These are phyloP conservation scores for Cromileptes altivelis DNA, from an alignment of 2,113 vertebrate genomes.

Conservation along the genomic window DNA sequence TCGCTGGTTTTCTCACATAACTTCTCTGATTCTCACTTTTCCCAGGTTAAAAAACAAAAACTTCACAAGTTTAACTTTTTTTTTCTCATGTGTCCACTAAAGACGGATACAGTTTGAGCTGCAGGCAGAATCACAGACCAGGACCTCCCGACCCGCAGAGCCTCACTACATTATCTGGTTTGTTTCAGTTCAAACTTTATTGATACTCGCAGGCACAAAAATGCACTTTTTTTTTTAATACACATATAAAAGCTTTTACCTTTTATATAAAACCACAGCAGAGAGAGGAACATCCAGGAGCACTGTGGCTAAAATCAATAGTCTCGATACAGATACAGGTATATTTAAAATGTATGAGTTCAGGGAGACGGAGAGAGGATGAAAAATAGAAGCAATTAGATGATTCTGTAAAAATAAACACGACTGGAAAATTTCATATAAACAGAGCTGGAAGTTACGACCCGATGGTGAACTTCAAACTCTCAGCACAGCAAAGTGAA, in stretches of 20 bases:
- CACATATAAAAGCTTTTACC: neutral
- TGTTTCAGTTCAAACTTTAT: neutral
- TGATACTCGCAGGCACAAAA: neutral
- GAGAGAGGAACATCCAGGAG: neutral
- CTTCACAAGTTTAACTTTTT: neutral
- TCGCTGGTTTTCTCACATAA: neutral
- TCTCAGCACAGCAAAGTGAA: neutral
- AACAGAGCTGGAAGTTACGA: neutral
- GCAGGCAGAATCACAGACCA: neutral
- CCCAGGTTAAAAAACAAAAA: neutral
- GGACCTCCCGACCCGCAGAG: neutral
- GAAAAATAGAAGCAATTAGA: slow-evolving; percentile 15
- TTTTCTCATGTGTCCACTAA: neutral
- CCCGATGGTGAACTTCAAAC: neutral
- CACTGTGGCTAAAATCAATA: neutral
- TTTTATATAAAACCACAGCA: neutral
- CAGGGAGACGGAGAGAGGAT: neutral
- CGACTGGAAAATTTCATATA: neutral
- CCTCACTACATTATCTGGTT: neutral
- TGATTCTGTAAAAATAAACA: neutral
- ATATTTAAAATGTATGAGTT: slow-evolving; percentile 1
- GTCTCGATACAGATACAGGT: neutral
- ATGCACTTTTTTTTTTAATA: neutral
- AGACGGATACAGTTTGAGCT: neutral
- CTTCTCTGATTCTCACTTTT: neutral